Evolutionary conservation across 2,797 vertebrate species (phyloP), one percentile per base, ranked within the genome.

Genomic region (Lepilemur ruficaudatus): DNA sequence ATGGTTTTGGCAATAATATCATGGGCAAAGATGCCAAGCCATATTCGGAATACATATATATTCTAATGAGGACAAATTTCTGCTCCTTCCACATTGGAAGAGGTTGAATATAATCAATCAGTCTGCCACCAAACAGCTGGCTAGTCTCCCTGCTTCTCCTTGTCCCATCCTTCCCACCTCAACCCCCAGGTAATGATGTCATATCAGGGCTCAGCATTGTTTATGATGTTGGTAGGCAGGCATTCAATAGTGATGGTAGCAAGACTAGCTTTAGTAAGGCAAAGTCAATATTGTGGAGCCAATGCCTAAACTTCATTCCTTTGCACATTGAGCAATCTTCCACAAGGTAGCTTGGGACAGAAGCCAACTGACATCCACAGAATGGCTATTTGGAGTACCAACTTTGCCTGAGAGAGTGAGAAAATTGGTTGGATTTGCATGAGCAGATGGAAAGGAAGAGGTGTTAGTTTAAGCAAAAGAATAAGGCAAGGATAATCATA

Each of bases 401-500:
- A 41, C 46, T 96, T 97, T 97, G 50, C 81, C 73, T 67, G 65
- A 94, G 65, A 93, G 65, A 93, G 81, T 93, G 81, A 94, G 52
- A 90, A 91, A 97, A 93, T 69, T 83, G 35, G 90, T 92, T 73
- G 61, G 65, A 96, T 93, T 96, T 94, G 7, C 70, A 93, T 88
- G 72, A 96, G 43, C 61, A 85, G 46, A 95, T 95, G 84, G 81
- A 92, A 93, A 87, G 80, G 72, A 95, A 96, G 78, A 96, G 67
- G 80, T 96, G 72, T 81, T 95, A 92, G 72, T 97, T 95, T 92
- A 81, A 92, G 76, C 75, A 90, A 95, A 85, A 91, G 73, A 88
- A 94, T 89, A 89, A 89, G 48, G 30, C 67, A 92, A 46, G 14
- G 63, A 88, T 93, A 93, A 95, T 89, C 61, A 88, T 48, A 95